phyloP scores from a whole-genome alignment of 2,797 vertebrate genomes.

The Kryptopterus vitreolus region DNA sequence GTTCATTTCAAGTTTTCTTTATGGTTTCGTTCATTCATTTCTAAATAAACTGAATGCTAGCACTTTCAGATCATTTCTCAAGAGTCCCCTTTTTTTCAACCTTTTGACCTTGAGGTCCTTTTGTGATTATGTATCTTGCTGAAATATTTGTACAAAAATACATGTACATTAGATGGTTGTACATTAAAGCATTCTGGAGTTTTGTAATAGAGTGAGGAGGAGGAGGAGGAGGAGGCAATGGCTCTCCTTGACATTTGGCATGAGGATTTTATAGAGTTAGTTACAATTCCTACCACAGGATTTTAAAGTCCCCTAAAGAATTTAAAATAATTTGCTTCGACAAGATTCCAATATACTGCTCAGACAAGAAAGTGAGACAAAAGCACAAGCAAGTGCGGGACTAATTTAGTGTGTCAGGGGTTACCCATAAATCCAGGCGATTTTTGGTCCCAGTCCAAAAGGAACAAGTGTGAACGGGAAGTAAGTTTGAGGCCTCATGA shows the following conservation, averaged over 20 bases:
- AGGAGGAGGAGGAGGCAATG: neutral
- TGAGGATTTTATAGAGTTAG: slow-evolving; percentile 3
- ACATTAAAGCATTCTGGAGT: slow-evolving; percentile 4
- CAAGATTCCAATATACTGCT: neutral
- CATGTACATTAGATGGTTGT: no score
- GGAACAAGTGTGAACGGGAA: neutral
- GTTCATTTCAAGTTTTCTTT: no score
- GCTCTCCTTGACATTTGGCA: neutral
- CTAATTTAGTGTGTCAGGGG: neutral
- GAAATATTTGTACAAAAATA: no score
- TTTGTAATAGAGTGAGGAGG: no score
- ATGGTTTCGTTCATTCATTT: neutral
- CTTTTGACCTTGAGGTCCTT: neutral
- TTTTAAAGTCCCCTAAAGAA: neutral
- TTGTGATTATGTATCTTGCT: neutral
- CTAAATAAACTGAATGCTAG: neutral
- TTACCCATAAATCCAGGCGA: neutral
- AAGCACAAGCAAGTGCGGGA: neutral
- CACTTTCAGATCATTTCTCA: neutral
- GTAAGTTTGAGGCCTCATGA: neutral
- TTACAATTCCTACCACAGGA: neutral
- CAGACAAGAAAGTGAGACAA: neutral
- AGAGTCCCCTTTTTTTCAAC: neutral
- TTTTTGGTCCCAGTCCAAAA: neutral
- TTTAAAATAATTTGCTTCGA: neutral